Base-by-base conservation (phyloP, 2,888 invertebrate species). In the Octonoba sinensis region DNA sequence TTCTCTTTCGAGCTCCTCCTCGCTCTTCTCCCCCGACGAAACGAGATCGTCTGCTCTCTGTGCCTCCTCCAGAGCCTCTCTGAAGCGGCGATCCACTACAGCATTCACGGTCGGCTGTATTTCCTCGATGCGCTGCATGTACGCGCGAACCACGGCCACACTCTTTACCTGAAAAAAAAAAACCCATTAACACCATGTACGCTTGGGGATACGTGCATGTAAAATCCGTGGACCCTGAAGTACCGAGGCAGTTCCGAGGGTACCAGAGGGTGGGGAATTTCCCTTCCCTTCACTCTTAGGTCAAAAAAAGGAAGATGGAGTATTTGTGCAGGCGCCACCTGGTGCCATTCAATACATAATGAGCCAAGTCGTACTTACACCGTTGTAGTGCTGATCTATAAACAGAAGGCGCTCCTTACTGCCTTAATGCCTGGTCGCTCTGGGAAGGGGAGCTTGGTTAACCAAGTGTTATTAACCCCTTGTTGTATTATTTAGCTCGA, bases 41-140 rank as follows among this genome's bases (percentile, higher is more conserved):
- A 97, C 91, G 72, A 92, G 89, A 62, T 90, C 88, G 88, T 97
- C 97, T 6, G 95, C 91, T 81, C 90, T 89, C 78, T 90, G 90
- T 0, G 97, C 96, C 86, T 96, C 95, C 64, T 92, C 89, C 0
- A 97, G 87, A 0, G 97, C 96, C 3, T 91, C 92, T 12, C 92
- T 90, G 87, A 92, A 97, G 71, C 95, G 91, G 51, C 94, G 92
- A 86, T 95, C 95, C 0, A 95, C 94, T 0, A 97, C 91, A 0
- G 95, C 93, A 89, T 97, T 97, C 57, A 96, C 86, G 16, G 93
- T 87, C 0, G 91, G 90, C 88, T 97, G 95, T 0, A 95, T 93
- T 87, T 92, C 91, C 84, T 93, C 91, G 65, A 95, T 95, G 85
- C 96, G 91, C 65, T 93, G 92, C 84, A 95, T 93, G 87, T 92